Conservation (phyloP, 2,888 invertebrate species). For the Chrysina gloriosa region DNA sequence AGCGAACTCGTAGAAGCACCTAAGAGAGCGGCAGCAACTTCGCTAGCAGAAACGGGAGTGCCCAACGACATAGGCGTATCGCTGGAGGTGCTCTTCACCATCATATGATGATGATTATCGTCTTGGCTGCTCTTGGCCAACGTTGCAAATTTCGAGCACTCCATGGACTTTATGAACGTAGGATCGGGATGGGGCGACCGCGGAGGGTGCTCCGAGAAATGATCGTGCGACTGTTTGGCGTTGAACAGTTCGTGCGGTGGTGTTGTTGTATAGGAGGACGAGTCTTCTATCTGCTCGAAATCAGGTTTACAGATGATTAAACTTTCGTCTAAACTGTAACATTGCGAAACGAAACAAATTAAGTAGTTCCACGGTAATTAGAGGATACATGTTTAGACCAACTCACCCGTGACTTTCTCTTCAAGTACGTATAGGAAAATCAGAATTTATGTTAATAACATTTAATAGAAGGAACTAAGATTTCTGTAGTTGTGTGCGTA, state of each 20-base stretch:
- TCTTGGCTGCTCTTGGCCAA: slow-evolving; percentile 58
- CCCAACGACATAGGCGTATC: slow-evolving; percentile 64
- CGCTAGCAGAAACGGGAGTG: slow-evolving; percentile 68
- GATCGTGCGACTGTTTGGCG: slow-evolving; percentile 49
- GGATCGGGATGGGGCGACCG: slow-evolving; percentile 52
- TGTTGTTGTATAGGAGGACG: slow-evolving; percentile 11
- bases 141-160: slow-evolving; percentile 62
- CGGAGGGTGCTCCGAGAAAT: slow-evolving; percentile 46
- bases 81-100: slow-evolving; percentile 66
- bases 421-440: slow-evolving; percentile 46
- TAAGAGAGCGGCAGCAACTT: slow-evolving; percentile 67
- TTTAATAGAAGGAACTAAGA: background rate
- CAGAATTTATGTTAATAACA: slow-evolving; percentile 29
- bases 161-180: slow-evolving; percentile 64
- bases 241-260: slow-evolving; percentile 37
- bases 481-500: slow-evolving; percentile 4
- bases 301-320: slow-evolving; percentile 63
- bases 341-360: background rate
- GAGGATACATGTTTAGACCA: background rate
- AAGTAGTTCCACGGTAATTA: background rate
- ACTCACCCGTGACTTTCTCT: slow-evolving; percentile 78
- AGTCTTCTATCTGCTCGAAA: slow-evolving; percentile 35
- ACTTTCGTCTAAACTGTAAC: slow-evolving; percentile 70
- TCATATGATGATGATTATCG: slow-evolving; percentile 49
- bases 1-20: slow-evolving; percentile 69